phyloP scores from a whole-genome alignment of 2,888 invertebrate genomes.

The Phaedon cochleariae region DNA sequence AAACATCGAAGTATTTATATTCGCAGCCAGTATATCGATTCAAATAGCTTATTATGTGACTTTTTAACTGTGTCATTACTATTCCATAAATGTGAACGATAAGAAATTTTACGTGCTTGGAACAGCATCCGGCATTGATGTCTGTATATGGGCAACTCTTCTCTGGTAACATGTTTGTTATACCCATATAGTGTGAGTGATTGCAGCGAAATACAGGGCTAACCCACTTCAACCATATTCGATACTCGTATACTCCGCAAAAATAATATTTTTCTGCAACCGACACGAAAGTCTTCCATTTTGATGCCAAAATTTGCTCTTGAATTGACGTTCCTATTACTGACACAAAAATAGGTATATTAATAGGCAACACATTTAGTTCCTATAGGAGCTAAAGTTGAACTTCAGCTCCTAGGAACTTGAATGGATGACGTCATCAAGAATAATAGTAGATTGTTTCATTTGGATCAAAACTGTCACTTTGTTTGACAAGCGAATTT shows the following conservation, averaged over 20 bases:
- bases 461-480: no score
- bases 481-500: no score
- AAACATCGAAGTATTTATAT: conserved; percentile 22
- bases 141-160: conserved; percentile 38
- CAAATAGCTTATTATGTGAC: conserved; percentile 33
- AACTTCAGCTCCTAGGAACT: no score
- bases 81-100: conserved; percentile 33
- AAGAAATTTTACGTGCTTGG: conserved; percentile 38
- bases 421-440: no score
- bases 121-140: conserved; percentile 34
- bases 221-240: conserved; percentile 18
- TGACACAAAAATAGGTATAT: no score
- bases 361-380: no score
- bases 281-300: no score
- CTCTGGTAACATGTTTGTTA: conserved; percentile 28
- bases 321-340: no score
- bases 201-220: conserved; percentile 19
- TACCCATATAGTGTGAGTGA: conserved; percentile 27
- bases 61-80: conserved; percentile 37
- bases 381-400: no score
- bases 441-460: no score
- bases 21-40: conserved; percentile 19
- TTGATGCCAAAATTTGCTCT: no score
- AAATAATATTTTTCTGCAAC: no score
- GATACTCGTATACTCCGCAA: not conserved